Conservation (phyloP, 2,113 vertebrate genomes). For the Condylura cristata region DNA sequence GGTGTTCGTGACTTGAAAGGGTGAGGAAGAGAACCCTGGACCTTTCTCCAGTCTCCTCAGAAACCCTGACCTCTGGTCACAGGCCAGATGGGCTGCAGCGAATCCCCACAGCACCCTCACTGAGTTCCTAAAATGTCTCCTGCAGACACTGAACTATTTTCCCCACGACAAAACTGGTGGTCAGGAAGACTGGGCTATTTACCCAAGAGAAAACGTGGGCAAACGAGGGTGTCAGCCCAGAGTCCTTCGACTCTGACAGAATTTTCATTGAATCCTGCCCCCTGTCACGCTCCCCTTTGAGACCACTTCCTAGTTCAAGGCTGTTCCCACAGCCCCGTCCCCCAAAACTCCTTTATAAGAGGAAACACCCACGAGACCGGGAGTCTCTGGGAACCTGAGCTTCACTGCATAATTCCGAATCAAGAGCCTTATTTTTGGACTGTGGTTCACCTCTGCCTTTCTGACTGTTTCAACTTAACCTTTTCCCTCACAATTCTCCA, state of each 20-base stretch:
- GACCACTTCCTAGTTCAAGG: background rate
- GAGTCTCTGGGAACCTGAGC: background rate
- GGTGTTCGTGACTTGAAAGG: background rate
- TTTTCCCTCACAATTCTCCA: accelerated
- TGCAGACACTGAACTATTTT: background rate
- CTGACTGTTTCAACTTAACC: background rate
- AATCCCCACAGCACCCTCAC: background rate
- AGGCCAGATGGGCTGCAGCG: background rate
- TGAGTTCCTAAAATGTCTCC: background rate
- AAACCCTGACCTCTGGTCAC: background rate
- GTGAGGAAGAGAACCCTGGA: accelerated
- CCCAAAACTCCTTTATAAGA: background rate
- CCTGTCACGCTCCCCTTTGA: background rate
- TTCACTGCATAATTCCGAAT: background rate
- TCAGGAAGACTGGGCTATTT: background rate
- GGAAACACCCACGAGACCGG: background rate
- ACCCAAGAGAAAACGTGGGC: too few species aligned
- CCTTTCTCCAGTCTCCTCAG: background rate
- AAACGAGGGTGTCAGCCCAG: background rate
- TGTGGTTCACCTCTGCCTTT: background rate
- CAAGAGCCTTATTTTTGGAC: background rate
- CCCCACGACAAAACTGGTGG: background rate
- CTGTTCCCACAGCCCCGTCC: accelerated
- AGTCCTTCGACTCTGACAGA: background rate
- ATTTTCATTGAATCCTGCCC: background rate